These are phyloP conservation scores for Nycteola revayana DNA, from an alignment of 2,888 invertebrate genomes.

Conservation along the genomic window DNA sequence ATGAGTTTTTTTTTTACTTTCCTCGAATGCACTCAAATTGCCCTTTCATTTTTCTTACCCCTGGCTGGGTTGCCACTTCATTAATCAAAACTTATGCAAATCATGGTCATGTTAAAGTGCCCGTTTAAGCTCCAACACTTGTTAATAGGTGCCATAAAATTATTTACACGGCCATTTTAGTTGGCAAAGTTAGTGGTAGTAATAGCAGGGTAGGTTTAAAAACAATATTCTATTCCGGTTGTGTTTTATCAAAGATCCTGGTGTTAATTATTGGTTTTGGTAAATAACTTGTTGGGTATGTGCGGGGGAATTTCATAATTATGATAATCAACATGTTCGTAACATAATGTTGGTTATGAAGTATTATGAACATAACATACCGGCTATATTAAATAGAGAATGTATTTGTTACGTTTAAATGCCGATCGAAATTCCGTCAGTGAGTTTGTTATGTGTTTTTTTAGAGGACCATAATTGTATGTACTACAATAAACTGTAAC, in stretches of 20 bases:
- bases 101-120: constrained; percentile 22
- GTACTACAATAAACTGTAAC: too few species aligned
- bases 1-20: background rate
- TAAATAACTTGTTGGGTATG: too few species aligned
- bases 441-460: too few species aligned
- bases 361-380: too few species aligned
- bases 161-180: constrained; percentile 14
- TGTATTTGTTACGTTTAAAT: too few species aligned
- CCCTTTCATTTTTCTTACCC: constrained; percentile 7
- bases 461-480: too few species aligned
- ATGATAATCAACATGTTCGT: too few species aligned
- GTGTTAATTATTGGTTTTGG: too few species aligned
- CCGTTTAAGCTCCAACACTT: constrained; percentile 23
- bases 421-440: too few species aligned
- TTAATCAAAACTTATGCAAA: constrained; percentile 28
- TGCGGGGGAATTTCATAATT: too few species aligned
- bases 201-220: background rate
- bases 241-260: background rate
- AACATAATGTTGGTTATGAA: too few species aligned
- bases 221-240: background rate
- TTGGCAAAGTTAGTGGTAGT: constrained; percentile 1
- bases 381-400: too few species aligned
- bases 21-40: background rate
- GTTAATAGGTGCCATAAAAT: constrained; percentile 17
- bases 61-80: constrained; percentile 13